These are phyloP conservation scores for Gnathochromis pfefferi DNA, from an alignment of 2,113 vertebrate species.

Conservation along the genomic window DNA sequence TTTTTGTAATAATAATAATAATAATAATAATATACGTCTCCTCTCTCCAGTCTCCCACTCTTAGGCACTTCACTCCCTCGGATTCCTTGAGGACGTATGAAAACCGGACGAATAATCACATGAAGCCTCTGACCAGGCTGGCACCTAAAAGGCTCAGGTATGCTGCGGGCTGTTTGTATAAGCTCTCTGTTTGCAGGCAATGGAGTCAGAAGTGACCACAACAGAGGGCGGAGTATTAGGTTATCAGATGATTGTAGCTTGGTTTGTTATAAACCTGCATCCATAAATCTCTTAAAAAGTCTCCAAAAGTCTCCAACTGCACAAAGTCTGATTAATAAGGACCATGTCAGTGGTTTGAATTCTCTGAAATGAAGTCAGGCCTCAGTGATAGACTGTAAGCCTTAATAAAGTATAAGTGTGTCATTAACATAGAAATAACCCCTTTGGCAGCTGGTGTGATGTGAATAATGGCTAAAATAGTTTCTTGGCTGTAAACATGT, in stretches of 20 bases:
- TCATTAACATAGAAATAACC: not conserved
- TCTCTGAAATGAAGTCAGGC: not conserved
- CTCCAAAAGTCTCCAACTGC: not conserved
- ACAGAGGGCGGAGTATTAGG: not conserved
- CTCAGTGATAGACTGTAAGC: not conserved
- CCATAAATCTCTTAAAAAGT: not conserved
- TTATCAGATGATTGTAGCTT: not conserved
- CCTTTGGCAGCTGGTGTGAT: not conserved
- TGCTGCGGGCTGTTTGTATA: not conserved
- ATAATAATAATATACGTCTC: not conserved
- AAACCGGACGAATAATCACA: constrained; percentile 70
- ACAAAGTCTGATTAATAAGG: not conserved
- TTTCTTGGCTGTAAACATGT: not conserved
- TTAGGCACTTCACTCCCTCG: constrained; percentile 69
- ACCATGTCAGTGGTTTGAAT: not conserved
- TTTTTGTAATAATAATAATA: not conserved
- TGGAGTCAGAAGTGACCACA: not conserved
- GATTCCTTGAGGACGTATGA: constrained; percentile 79
- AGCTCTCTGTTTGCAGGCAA: not conserved
- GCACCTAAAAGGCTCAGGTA: constrained; percentile 81
- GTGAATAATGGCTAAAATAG: not conserved
- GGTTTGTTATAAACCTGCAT: not conserved
- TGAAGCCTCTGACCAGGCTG: constrained; percentile 77
- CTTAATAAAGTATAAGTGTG: not conserved
- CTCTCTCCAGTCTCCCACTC: constrained; percentile 60